Percentiles rank a stretch among this genome's conserved stretches.
Conservation (phyloP, 2,888 invertebrate genomes). For the Lasioglossum lativentre region DNA sequence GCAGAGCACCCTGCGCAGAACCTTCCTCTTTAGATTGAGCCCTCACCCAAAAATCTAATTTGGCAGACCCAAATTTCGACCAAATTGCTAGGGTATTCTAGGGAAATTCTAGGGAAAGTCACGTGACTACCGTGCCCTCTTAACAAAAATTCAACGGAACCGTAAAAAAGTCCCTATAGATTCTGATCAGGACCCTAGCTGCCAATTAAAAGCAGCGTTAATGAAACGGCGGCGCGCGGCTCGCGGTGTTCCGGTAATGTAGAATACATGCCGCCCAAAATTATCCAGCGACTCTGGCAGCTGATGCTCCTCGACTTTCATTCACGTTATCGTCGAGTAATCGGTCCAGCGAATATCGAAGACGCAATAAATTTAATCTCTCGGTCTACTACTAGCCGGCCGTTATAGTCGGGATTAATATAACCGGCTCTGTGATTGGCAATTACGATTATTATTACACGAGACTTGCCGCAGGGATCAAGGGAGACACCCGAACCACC, state of each 20-base stretch:
- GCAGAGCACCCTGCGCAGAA: too few species aligned
- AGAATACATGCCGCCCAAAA: background rate
- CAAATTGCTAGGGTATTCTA: too few species aligned
- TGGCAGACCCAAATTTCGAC: too few species aligned
- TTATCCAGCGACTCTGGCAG: background rate
- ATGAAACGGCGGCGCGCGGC: background rate
- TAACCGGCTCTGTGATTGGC: slow-evolving; percentile 55
- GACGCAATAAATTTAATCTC: slow-evolving; percentile 65
- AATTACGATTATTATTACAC: slow-evolving; percentile 64
- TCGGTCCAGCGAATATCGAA: background rate
- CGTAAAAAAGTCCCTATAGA: too few species aligned
- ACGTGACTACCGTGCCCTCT: too few species aligned
- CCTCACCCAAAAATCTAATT: too few species aligned
- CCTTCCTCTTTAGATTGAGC: too few species aligned
- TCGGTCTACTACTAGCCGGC: slow-evolving; percentile 2
- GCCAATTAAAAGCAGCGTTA: background rate
- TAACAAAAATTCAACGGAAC: too few species aligned
- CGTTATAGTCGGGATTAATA: slow-evolving; percentile 53
- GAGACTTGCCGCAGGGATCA: slow-evolving; percentile 15
- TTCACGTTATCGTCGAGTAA: slow-evolving; percentile 49
- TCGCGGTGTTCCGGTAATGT: background rate
- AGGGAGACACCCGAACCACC: slow-evolving; percentile 11
- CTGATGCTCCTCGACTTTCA: slow-evolving; percentile 40
- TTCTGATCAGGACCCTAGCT: too few species aligned
- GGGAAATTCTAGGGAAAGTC: too few species aligned